Evolutionary conservation across 2,888 invertebrate genomes (phyloP), one percentile per base, ranked within the genome.

Genomic region (Sinodicranocentrus sp.): DNA sequence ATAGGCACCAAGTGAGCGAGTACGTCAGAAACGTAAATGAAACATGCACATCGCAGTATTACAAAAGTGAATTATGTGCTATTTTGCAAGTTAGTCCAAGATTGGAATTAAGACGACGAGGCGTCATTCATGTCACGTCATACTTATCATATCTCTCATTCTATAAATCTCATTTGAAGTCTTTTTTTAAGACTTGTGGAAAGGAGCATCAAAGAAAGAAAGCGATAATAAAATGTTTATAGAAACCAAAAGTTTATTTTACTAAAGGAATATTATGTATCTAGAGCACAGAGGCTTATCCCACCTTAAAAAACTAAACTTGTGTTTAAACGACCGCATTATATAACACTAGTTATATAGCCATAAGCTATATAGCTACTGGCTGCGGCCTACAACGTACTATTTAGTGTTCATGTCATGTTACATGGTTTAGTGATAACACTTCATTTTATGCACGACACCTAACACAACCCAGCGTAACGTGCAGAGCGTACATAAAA

Each of bases 391-490:
- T 63, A 78, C 61, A 78, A 78, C 78, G 17, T 26, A 65, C 61
- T 54, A 39, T 78, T 70, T 65, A 65, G 54, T 71, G 72, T 72
- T 65, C 82, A 61, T 68, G 73, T 73, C 82, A 73, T 59, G 82
- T 73, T 26, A 73, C 61, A 68, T 39, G 70, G 48, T 61, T 67
- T 33, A 61, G 6, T 52, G 73, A 73, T 73, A 73, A 82, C 79
- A 71, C 39, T 78, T 80, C 15, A 17, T 48, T 73, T 43, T 68
- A 6, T 59, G 28, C 70, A 43, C 63, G 54, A 73, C 67, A 71
- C 57, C 71, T 73, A 76, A 44, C 15, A 52, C 70, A 61, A 44
- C 21, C n/a, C 19, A 65, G 48, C 73, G 67, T 80, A 77, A 80
- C 57, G 54, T 75, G 63, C 33, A 72, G 52, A 61, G 44, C 52